Evolutionary conservation across 1,140 invertebrate species (phyloP).

Genomic region (Bombus consobrinus): DNA sequence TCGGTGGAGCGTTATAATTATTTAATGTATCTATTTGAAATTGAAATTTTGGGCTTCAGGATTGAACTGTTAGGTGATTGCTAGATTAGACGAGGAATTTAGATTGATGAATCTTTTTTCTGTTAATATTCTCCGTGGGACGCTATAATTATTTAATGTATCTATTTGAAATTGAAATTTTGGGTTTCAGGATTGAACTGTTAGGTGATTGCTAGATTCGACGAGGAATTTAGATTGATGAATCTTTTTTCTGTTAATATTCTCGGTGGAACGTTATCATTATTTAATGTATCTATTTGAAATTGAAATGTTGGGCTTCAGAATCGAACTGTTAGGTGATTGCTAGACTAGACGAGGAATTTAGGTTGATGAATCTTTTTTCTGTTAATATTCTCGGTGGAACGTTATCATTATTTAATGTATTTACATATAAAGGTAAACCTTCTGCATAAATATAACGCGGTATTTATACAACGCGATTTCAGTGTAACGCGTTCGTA

Average conservation of each 20-base stretch:
- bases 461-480: too few species aligned
- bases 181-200: background rate
- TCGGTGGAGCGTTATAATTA: background rate
- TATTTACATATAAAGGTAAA: background rate
- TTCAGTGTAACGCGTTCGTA: background rate
- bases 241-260: background rate
- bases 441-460: too few species aligned
- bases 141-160: background rate
- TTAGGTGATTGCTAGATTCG: background rate
- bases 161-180: background rate
- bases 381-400: background rate
- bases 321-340: background rate
- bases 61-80: background rate
- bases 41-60: background rate
- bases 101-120: background rate
- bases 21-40: background rate
- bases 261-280: accelerated
- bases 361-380: background rate
- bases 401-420: background rate
- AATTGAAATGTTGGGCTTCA: too few species aligned
- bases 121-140: background rate
- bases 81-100: background rate
- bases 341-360: background rate
- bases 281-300: background rate
- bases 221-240: background rate